These are phyloP conservation scores for Styela plicata DNA, from an alignment of 23 tunicate genomes.

Conservation along the genomic window DNA sequence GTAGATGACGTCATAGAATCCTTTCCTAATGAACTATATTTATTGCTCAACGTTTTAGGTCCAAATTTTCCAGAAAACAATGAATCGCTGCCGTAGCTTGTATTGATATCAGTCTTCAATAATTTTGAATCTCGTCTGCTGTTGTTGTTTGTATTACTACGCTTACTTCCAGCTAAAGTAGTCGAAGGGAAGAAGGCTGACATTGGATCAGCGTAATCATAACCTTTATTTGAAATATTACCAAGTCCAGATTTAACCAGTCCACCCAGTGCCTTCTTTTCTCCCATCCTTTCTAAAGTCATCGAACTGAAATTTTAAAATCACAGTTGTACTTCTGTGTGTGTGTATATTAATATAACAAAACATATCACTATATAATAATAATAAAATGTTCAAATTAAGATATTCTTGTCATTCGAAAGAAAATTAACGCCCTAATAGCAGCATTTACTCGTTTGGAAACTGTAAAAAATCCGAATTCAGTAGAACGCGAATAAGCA, in stretches of 20 bases:
- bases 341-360: too few relatives aligned
- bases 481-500: too few relatives aligned
- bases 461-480: too few relatives aligned
- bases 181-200: not conserved
- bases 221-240: not conserved
- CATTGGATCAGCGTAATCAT: not conserved
- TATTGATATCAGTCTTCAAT: not conserved
- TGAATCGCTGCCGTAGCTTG: not conserved
- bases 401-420: too few relatives aligned
- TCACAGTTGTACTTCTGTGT: too few relatives aligned
- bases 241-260: not conserved
- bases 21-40: not conserved
- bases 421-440: too few relatives aligned
- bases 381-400: too few relatives aligned
- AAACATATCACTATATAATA: too few relatives aligned
- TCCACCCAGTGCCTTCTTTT: not conserved
- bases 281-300: not conserved
- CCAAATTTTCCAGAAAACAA: not conserved
- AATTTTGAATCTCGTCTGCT: conserved; percentile 6
- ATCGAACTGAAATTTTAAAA: not conserved
- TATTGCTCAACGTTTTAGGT: not conserved
- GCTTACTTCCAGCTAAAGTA: not conserved
- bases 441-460: too few relatives aligned
- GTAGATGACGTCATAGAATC: not conserved
- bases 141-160: not conserved